phyloP scores from a whole-genome alignment of 1,140 invertebrate species.

The Sinella curviseta region DNA sequence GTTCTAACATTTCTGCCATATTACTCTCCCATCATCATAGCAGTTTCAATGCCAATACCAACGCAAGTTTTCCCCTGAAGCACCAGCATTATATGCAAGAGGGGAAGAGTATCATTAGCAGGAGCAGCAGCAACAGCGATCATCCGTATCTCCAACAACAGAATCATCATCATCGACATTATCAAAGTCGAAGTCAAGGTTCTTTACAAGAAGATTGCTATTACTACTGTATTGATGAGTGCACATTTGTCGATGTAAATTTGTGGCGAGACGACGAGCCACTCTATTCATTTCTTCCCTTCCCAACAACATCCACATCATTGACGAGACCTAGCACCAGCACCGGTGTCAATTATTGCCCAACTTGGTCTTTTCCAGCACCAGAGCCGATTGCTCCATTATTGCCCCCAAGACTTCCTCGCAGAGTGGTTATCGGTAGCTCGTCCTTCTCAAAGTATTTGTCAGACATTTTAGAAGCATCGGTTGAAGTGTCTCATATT shows the following conservation, averaged over 20 bases:
- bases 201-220: not conserved
- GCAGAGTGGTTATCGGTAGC: not conserved
- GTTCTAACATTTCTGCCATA: not conserved
- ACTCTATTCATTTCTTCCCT: not conserved
- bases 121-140: not conserved
- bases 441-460: constrained; percentile 5
- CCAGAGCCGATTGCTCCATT: not conserved
- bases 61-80: not conserved
- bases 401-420: not conserved
- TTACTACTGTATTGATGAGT: not conserved
- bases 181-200: constrained; percentile 25
- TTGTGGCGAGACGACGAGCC: not conserved
- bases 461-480: constrained; percentile 15
- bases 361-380: not conserved
- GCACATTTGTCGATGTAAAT: not conserved
- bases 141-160: not conserved
- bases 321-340: not conserved
- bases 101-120: not conserved
- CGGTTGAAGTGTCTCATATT: not conserved
- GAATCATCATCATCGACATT: not conserved
- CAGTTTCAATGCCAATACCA: not conserved
- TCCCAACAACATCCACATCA: too few species aligned
- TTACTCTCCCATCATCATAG: not conserved
- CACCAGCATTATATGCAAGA: too few species aligned
- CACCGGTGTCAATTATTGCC: not conserved